Conservation (phyloP, 64 coral and sea anemone genomes). For the Orbicella faveolata region DNA sequence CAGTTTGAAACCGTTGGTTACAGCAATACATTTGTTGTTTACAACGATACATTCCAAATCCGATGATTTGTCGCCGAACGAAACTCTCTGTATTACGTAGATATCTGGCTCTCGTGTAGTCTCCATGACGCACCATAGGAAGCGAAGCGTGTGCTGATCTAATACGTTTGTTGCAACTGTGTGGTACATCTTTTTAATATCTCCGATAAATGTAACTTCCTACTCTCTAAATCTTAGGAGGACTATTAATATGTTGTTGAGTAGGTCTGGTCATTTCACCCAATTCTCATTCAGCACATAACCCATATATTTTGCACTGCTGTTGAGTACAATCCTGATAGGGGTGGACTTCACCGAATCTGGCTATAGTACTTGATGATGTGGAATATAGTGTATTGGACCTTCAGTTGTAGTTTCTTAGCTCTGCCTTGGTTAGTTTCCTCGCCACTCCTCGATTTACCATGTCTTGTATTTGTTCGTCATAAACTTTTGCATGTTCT, state of each 20-base stretch:
- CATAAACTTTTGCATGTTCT: conserved; percentile 41
- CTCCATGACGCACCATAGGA: conserved; percentile 37
- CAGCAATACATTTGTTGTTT: too few species aligned
- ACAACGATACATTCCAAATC: too few species aligned
- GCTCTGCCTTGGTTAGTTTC: background rate
- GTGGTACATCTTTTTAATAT: conserved; percentile 34
- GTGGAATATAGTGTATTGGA: conserved; percentile 24
- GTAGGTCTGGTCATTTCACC: conserved; percentile 37
- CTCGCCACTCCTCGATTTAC: conserved; percentile 19
- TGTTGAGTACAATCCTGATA: background rate
- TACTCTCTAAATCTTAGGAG: background rate
- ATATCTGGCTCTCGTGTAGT: conserved; percentile 17
- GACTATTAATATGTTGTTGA: conserved; percentile 5
- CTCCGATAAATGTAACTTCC: conserved; percentile 21
- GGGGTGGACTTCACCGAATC: conserved; percentile 20
- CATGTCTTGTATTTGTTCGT: conserved; percentile 66
- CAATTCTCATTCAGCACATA: conserved; percentile 7
- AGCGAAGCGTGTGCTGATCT: conserved; percentile 31
- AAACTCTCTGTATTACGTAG: conserved; percentile 1
- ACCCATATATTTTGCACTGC: background rate
- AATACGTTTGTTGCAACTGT: conserved; percentile 22
- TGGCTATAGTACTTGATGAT: conserved; percentile 36
- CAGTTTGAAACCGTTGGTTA: too few species aligned
- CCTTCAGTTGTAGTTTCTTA: conserved; percentile 11
- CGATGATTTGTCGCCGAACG: conserved; percentile 4